Percentiles rank a stretch among this genome's conserved stretches.
These are phyloP conservation scores for Salvelinus fontinalis DNA, from an alignment of 2,113 vertebrate genomes.

Conservation along the genomic window DNA sequence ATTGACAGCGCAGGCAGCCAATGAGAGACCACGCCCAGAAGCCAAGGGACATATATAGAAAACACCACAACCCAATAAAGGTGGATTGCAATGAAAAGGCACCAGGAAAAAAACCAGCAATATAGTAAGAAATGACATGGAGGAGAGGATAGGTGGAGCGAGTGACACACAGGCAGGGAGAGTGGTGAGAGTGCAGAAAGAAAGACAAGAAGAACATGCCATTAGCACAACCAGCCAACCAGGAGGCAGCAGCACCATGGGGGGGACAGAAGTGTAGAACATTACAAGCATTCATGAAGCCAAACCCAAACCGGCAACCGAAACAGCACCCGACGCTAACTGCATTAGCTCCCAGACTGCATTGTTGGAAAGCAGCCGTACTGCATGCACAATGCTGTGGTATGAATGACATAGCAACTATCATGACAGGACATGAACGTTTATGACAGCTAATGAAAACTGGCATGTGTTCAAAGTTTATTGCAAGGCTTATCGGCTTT, in stretches of 20 bases:
- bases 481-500: not conserved
- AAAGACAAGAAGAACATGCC: constrained; percentile 75
- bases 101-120: constrained; percentile 59
- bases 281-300: constrained; percentile 51
- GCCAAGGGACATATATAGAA: constrained; percentile 15
- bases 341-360: constrained; percentile 49
- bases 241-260: constrained; percentile 63
- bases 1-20: constrained; percentile 67
- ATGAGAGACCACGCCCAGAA: constrained; percentile 43
- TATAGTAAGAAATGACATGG: constrained; percentile 44
- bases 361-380: constrained; percentile 21
- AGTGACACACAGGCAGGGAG: constrained; percentile 66
- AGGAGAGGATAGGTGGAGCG: constrained; percentile 56
- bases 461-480: not conserved
- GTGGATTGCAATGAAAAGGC: constrained; percentile 31
- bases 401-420: constrained; percentile 75
- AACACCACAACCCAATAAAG: constrained; percentile 43
- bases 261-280: constrained; percentile 45
- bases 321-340: constrained; percentile 51
- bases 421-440: constrained; percentile 21
- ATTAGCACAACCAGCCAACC: constrained; percentile 77
- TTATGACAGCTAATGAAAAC: not conserved
- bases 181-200: constrained; percentile 73
- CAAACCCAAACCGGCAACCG: constrained; percentile 46
- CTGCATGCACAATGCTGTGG: constrained; percentile 54